A percentile compares a stretch with the other conserved stretches of the same genome.
Evolutionary conservation across 2,888 invertebrate genomes (phyloP).

Genomic region (Diogma glabrata): DNA sequence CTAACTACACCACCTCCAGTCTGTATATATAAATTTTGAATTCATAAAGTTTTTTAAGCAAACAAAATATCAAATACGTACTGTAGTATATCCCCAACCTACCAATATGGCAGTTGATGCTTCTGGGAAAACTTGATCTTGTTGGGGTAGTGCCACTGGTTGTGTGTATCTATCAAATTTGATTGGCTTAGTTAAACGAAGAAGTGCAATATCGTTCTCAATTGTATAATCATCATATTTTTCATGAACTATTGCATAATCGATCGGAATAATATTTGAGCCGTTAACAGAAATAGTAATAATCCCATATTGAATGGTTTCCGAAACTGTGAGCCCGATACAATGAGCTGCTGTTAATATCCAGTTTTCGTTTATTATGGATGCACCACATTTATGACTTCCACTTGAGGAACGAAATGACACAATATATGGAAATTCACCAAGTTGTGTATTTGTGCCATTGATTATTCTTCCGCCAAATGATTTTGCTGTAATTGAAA

Average conservation of each 20-base stretch:
- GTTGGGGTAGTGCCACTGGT: not conserved
- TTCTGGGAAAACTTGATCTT: not conserved
- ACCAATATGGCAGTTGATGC: not conserved
- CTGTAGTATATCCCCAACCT: slow-evolving; percentile 3
- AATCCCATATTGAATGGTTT: not conserved
- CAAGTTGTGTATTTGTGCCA: not conserved
- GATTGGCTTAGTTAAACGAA: not conserved
- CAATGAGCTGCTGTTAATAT: not conserved
- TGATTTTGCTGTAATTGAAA: not conserved
- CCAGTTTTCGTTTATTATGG: not conserved
- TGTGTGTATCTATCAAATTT: not conserved
- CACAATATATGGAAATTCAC: slow-evolving; percentile 3
- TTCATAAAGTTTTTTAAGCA: not conserved
- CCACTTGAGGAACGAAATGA: not conserved
- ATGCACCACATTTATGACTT: not conserved
- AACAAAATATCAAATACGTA: not conserved
- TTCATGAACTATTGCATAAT: not conserved
- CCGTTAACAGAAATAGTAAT: not conserved
- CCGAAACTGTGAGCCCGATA: not conserved
- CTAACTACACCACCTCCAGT: not conserved
- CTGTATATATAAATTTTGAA: not conserved
- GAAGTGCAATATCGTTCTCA: not conserved
- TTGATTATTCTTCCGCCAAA: not conserved
- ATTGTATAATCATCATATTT: not conserved
- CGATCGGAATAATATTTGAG: not conserved